Evolutionary conservation across 2,888 invertebrate genomes (phyloP), one percentile per base, ranked within the genome.

Genomic region (Hoplodrina blanda): DNA sequence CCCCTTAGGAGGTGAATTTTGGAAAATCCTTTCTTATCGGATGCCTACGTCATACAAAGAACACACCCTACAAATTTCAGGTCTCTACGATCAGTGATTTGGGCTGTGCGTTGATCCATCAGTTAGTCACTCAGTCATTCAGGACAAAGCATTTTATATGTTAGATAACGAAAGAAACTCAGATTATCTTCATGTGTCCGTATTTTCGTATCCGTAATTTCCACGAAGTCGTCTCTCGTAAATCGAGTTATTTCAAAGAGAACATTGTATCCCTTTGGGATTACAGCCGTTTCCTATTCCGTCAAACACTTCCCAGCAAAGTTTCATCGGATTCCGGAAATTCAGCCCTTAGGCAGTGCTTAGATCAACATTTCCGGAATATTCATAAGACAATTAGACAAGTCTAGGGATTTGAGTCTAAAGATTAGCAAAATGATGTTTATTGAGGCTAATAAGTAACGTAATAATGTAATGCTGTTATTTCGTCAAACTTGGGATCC

Each of bases 261-360:
- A 41, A 44, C 57, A 54, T 52, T 69, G 57, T 70, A 57, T 53
- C 13, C 56, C 52, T 46, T 52, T 33, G 55, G 55, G 55, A 76
- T 76, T 59, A 13, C 55, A 50, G 20, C 49, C n/a, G 50, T 46
- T 73, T 73, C 60, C 77, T 76, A 55, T 69, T 19, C n/a, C 44
- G 44, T 55, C 69, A 76, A 76, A 69, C 33, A 37, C 4, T 52
- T 60, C 25, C 50, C 50, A 60, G 37, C 54, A n/a, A 37, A 73
- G 44, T 55, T 52, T 56, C 70, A 60, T 55, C 50, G 70, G 60
- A 69, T 73, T 69, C 70, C 77, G 55, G 70, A 60, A 76, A 69
- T 76, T 69, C 50, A 73, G 59, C 54, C 33, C 54, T 59, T 11
- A 53, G 44, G 46, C 44, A 25, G 44, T 17, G 37, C 49, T 49